Base-by-base conservation (phyloP, 1,140 invertebrate genomes). In the Zaprionus tsacasi region DNA sequence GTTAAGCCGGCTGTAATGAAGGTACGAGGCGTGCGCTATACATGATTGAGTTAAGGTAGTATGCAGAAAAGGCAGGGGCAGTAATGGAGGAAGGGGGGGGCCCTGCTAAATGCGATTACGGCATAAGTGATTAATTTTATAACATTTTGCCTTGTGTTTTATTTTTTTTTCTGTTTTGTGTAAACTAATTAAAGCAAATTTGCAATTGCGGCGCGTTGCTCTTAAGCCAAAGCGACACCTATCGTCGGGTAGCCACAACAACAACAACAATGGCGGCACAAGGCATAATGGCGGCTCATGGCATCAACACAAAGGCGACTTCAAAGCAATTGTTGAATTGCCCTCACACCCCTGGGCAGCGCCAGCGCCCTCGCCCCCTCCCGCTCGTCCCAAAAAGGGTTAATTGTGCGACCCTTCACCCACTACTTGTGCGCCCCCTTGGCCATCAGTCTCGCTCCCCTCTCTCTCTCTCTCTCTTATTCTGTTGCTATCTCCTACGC, bases 121-220 rank as follows among this genome's bases (percentile, higher is more conserved):
- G 77, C 80, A 87, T 87, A 88, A 88, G 70, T 78, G 85, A 89
- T 88, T 89, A 81, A 81, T 75, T 88, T 83, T 81, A 89, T 81
- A 81, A 74, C 77, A 83, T 77, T 77, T 74, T 61, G 55, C 60
- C n/a, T 70, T 77, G 74, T 81, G 55, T 71, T 36, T 30, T 30
- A 0, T 21, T 21, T 21, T 21, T 21, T 21, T 21, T 21, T 21
- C 21, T 81, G 55, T 71, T 40, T 30, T 30, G 3, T 43, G 59
- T 83, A 83, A 89, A 83, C 85, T 80, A 89, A 88, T 81, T 89
- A 83, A 88, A 89, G 83, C 73, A 48, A 43, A 70, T 67, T 75
- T 76, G 43, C 77, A 56, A 65, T 65, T 76, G 73, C 55, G 6
- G 38, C 13, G 7, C 33, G 17, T 55, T 45, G 21, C 30, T 54